Conservation (phyloP, 64 coral and sea anemone genomes). For the Cladopsammia gracilis region DNA sequence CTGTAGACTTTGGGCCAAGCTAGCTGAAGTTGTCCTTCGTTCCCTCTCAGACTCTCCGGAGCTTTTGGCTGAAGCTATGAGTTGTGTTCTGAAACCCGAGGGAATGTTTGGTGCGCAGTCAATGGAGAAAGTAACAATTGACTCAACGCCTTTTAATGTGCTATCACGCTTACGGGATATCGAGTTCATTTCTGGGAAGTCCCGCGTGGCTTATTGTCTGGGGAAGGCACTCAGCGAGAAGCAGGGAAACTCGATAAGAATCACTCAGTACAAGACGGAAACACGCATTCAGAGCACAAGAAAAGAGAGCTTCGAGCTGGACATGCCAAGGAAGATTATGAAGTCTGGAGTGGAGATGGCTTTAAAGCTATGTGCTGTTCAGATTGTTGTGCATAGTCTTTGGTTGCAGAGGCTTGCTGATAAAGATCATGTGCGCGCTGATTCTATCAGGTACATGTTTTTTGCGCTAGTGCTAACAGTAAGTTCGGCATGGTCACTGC, state of each 20-base stretch:
- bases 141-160: not conserved
- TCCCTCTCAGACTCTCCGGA: not conserved
- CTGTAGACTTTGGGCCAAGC: conserved; percentile 54
- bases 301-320: not conserved
- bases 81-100: not conserved
- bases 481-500: not conserved
- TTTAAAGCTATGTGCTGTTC: conserved; percentile 21
- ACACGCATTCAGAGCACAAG: not conserved
- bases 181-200: not conserved
- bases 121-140: not conserved
- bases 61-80: conserved; percentile 14
- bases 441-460: not conserved
- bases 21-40: conserved; percentile 43
- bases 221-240: conserved; percentile 33
- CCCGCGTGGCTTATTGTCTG: conserved; percentile 23
- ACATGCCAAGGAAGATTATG: conserved; percentile 44
- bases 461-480: not conserved
- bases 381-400: conserved; percentile 50
- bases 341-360: conserved; percentile 22
- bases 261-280: not conserved
- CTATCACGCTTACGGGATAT: not conserved
- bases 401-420: conserved; percentile 31
- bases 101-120: conserved; percentile 48
- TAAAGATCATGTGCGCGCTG: not conserved
- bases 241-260: not conserved